Base-by-base conservation (phyloP, 2,888 invertebrate species). In the Phengaris arion region DNA sequence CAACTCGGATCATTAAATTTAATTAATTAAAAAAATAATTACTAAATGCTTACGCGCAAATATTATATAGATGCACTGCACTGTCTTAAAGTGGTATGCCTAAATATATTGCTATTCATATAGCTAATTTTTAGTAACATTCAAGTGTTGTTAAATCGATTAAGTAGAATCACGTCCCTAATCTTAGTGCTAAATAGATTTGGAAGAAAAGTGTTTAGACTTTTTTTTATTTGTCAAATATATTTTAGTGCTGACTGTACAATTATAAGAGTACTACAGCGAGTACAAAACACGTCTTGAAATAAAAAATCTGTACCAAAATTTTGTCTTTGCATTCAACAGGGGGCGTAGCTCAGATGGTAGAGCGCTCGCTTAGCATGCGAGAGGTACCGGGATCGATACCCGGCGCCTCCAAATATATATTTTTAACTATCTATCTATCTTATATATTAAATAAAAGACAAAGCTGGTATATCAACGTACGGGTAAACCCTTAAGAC, bases 371-470 rank as follows among this genome's bases (percentile, higher is more conserved):
- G 92, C 93, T 93, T 92, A 93, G 93, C 93, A 92, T 93, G 93
- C 87, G 93, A 94, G 93, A 93, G 92, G 93, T 93, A 93, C 93
- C 91, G 93, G 93, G 92, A 93, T 93, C 92, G 92, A 93, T 93
- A 92, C 92, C 92, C 92, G 91, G 92, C 92, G 91, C 92, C 92
- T 93, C 91, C 92, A 93, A 84, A 5, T 9, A 0, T 6, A 12
- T 35, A 45, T 68, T 68, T 68, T 69, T 69, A 9, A 48, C 10
- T 13, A 10, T 46, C 22, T 22, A 22, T 22, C 22, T 22, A 22
- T 22, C 22, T 22, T 22, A 22, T 22, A 22, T 22, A 22, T 22
- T 22, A 22, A 0, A 46, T 46, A 6, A 6, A 46, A 46, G 22
- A 22, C 22, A 22, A 22, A 22, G 22, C 22, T 22, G 22, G 1